Evolutionary conservation across 2,888 invertebrate species (phyloP), one percentile per base, ranked within the genome.

Genomic region (Crematogaster levior): DNA sequence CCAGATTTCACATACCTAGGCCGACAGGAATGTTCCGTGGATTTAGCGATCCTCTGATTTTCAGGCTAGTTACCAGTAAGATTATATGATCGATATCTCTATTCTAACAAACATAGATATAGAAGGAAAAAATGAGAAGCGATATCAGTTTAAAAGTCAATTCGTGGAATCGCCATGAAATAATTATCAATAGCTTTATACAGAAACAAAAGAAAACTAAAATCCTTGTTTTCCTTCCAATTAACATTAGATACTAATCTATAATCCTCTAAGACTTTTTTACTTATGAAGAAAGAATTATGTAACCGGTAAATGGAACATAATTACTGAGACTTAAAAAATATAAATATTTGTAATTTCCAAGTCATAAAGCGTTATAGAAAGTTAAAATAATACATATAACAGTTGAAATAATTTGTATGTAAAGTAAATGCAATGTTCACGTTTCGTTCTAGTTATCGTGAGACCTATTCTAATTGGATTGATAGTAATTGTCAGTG

Each of bases 401-500:
- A 40, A n/a, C 0, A 46, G 3, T 63, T 40, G n/a, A n/a, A 7
- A 43, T 15, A 58, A 72, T 30, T 72, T 58, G 5, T 12, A 56
- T 21, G 2, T 61, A 21, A 37, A 12, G 34, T 34, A 77, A 27
- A 30, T 30, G 7, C 27, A 21, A 56, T 30, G 68, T 34, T 21
- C 1, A 37, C 80, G 6, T 81, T 66, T 77, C 6, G 18, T 92
- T 91, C 0, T 84, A 95, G 94, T 95, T 91, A 93, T 96, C n/a
- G 86, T 96, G n/a, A 95, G 95, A 85, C 96, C 96, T 1, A 95
- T 96, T 0, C 91, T 96, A 3, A 94, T 96, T 53, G 96, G 95
- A 0, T 88, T 95, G 9, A 93, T 95, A 0, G 93, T 96, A 84
- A 91, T 96, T 10, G 89, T 96, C 9, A 94, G 95, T 18, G 96